Evolutionary conservation across 2,888 invertebrate genomes (phyloP), one percentile per base, ranked within the genome.

Genomic region (Dione juno): DNA sequence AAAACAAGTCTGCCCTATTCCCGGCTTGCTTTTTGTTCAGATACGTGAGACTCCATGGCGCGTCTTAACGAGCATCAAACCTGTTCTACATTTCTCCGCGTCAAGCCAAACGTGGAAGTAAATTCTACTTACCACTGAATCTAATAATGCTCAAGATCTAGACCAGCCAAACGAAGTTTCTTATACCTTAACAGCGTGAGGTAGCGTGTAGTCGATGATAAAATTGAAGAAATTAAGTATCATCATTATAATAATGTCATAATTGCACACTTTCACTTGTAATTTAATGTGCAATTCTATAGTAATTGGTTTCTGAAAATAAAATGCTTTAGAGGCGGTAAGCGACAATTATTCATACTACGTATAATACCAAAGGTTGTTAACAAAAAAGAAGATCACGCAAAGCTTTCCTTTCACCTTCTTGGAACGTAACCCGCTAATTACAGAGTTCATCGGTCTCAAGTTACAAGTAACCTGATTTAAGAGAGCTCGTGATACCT

Each of bases 1-100:
- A 84, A 87, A 90, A 88, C 89, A 80, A 83, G 89, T 87, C 83
- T 77, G 80, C 82, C 84, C 80, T 82, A 83, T 82, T 84, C 84
- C 84, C 82, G 79, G 76, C 80, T 79, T 74, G 82, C 83, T 89
- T 91, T 90, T 92, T 92, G 87, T 89, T 83, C 84, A 79, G 80
- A 83, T 85, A 87, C 88, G 86, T 88, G 90, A 91, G 92, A 91
- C 89, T 86, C 84, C 79, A 81, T 82, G 90, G 87, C 89, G 89
- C 87, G 86, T 85, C 86, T 83, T 89, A 90, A 89, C 91, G 85
- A 90, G 85, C 86, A 84, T 84, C 82, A 87, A 90, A 90, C 92
- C 88, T 85, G 92, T 90, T 89, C 86, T 80, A 87, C 85, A 83
- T 88, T 84, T 87, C 85, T 84, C 81, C 84, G 81, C 82, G 83